These are phyloP conservation scores for Sarcophaga subvicina DNA, from an alignment of 2,888 invertebrate species.

Conservation along the genomic window DNA sequence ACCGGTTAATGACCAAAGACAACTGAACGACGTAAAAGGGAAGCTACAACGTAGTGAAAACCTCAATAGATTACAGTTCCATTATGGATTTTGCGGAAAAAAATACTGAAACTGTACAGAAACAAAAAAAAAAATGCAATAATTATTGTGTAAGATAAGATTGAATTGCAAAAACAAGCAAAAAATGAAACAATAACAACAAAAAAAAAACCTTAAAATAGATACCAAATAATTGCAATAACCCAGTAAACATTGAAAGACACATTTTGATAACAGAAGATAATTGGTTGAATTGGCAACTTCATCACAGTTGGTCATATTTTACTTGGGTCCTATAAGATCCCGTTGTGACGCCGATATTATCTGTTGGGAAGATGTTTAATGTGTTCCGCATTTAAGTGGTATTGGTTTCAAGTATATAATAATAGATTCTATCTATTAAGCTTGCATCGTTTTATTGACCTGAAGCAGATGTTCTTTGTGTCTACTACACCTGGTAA, in stretches of 20 bases:
- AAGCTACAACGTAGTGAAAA: background rate
- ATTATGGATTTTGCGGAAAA: background rate
- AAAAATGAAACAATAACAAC: background rate
- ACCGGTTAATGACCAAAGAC: background rate
- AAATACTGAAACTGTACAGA: background rate
- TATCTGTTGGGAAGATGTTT: no score
- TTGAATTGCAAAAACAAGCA: conserved; percentile 21
- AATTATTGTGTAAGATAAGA: conserved; percentile 12
- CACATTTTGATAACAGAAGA: no score
- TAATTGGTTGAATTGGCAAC: no score
- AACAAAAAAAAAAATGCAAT: conserved; percentile 2
- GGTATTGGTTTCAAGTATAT: no score
- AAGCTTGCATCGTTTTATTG: no score
- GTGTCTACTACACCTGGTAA: no score
- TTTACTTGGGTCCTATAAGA: no score
- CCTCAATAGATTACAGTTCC: background rate
- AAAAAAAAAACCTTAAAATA: background rate
- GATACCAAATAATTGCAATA: background rate
- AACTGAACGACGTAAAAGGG: background rate
- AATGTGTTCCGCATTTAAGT: no score
- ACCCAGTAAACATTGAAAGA: background rate
- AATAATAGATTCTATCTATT: no score
- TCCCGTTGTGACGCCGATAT: no score
- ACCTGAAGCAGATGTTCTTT: no score
- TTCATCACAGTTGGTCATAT: no score